A percentile compares a stretch with the other conserved stretches of the same genome.
phyloP scores from a whole-genome alignment of 2,888 invertebrate species.

The Clusia tigrina region DNA sequence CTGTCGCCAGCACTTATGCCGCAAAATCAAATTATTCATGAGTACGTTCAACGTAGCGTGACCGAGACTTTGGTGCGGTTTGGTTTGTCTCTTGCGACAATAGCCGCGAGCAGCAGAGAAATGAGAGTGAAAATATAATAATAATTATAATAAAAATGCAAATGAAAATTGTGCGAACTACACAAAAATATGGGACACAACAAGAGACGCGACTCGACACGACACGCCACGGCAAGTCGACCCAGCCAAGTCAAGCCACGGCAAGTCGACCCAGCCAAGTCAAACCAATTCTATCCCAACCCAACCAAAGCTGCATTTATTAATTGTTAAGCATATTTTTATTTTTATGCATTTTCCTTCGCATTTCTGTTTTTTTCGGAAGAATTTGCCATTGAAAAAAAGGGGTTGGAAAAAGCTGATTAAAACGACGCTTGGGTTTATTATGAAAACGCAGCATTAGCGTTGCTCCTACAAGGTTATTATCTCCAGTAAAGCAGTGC shows the following conservation, averaged over 20 bases:
- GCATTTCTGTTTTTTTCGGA: neutral
- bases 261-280: too few relatives aligned
- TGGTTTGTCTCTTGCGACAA: neutral
- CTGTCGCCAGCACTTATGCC: slow-evolving; percentile 5
- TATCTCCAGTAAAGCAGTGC: too few relatives aligned
- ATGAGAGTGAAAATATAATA: slow-evolving; percentile 25
- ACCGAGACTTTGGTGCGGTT: slow-evolving; percentile 19
- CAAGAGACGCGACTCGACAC: neutral
- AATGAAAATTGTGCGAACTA: slow-evolving; percentile 9
- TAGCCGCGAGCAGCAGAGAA: slow-evolving; percentile 5
- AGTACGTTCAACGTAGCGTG: slow-evolving; percentile 15
- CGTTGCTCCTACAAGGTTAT: too few relatives aligned
- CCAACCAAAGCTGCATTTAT: too few relatives aligned
- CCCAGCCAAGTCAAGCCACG: too few relatives aligned
- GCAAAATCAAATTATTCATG: slow-evolving; percentile 23
- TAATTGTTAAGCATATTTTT: neutral
- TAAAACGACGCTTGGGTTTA: too few relatives aligned
- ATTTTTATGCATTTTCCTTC: neutral
- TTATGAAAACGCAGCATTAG: too few relatives aligned
- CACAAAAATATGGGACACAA: slow-evolving; percentile 18
- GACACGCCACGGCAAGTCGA: neutral
- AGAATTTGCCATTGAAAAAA: too few relatives aligned
- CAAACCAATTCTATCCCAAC: too few relatives aligned
- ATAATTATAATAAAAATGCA: too few relatives aligned
- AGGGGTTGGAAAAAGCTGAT: too few relatives aligned